Conservation (phyloP, 1,140 invertebrate genomes). For the Scaptomyza montana region DNA sequence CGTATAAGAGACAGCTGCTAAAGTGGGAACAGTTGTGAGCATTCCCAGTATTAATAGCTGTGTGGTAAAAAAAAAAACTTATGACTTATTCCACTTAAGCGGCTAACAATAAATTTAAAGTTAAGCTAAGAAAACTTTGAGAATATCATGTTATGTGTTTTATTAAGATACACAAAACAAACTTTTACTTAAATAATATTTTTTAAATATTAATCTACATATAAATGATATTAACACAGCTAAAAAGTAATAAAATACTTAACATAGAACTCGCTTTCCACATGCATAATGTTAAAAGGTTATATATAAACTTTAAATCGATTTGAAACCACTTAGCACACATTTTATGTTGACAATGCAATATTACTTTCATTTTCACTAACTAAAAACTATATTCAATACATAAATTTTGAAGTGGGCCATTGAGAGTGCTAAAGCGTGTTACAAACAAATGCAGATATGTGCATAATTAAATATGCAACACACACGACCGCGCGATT, state of each 20-base stretch:
- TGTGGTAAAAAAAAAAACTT: background rate
- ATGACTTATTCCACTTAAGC: background rate
- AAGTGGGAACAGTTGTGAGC: conserved; percentile 16
- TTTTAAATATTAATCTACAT: too few species aligned
- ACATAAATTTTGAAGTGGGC: conserved; percentile 3
- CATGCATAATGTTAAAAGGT: too few species aligned
- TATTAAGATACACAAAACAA: too few species aligned
- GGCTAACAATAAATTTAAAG: background rate
- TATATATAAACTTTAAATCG: background rate
- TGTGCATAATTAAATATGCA: conserved; percentile 23
- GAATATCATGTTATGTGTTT: too few species aligned
- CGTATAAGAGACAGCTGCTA: conserved; percentile 32
- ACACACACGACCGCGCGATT: conserved; percentile 15
- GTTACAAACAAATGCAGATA: conserved; percentile 22
- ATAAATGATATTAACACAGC: too few species aligned
- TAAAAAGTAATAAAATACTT: too few species aligned
- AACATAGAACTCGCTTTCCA: too few species aligned
- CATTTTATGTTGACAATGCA: background rate
- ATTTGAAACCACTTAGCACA: background rate
- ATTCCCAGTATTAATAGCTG: background rate
- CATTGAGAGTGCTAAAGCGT: conserved; percentile 17
- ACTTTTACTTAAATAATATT: too few species aligned
- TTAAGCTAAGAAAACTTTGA: background rate
- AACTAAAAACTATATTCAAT: conserved; percentile 2
- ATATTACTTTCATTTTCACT: conserved; percentile 18